Evolutionary conservation across 2,888 invertebrate species (phyloP), one percentile per base, ranked within the genome.

Genomic region (Chloroclysta siterata): DNA sequence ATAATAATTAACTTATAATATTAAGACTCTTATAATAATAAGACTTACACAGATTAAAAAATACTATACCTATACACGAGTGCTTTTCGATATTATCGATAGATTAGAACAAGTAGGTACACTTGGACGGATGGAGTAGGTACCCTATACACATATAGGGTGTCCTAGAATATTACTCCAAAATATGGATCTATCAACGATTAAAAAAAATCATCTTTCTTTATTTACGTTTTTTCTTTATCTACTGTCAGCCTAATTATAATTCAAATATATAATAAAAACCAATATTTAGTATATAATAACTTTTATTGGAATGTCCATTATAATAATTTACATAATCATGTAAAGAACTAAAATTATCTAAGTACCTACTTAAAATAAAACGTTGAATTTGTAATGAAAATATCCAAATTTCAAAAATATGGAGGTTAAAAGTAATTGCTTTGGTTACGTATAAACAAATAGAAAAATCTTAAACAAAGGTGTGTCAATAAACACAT

Each of bases 241-340:
- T 33, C 7, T 33, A 33, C 6, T 33, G 29, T 33, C 5, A 6
- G 33, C 33, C 7, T 33, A 33, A 33, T 33, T 33, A 33, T 29
- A 5, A 36, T 36, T 8, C n/a, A 22, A 22, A 22, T 3, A 11
- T 39, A 8, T 11, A 46, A 17, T 46, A 1, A 50, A 50, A 50
- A 29, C 14, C 8, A 29, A 15, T 50, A 13, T 36, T 53, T 42
- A 47, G 60, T 86, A 87, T 82, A 87, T 83, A 86, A 72, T 70
- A 77, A 73, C 80, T 87, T 85, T 88, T 83, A 87, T 88, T 90
- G 90, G 90, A 90, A 90, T 90, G 90, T 90, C 78, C 78, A 81
- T 84, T 85, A 85, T 79, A 85, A 84, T 79, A 70, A 78, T 79
- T 78, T 78, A 80, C 77, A 87, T 77, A 82, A 84, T 73, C 70